A percentile compares a stretch with the other conserved stretches of the same genome.
phyloP scores from a whole-genome alignment of 2,888 invertebrate species.

The Amblyteles armatorius region DNA sequence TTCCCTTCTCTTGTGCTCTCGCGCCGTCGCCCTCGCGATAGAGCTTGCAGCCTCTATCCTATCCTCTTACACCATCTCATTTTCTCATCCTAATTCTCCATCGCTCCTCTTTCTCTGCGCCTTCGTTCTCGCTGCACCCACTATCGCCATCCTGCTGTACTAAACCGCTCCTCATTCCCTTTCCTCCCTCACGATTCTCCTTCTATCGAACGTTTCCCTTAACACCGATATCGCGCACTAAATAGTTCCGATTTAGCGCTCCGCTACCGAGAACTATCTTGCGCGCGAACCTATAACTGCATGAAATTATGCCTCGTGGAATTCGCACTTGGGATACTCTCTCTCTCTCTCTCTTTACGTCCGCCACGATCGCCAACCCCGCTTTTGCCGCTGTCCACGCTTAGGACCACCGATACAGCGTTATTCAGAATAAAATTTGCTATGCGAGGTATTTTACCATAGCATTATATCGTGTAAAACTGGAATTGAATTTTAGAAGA shows the following conservation, averaged over 20 bases:
- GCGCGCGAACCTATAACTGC: slow-evolving; percentile 72
- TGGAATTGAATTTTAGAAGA: not conserved
- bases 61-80: slow-evolving; percentile 58
- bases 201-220: slow-evolving; percentile 44
- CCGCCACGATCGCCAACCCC: slow-evolving; percentile 3
- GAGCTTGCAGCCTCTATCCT: slow-evolving; percentile 34
- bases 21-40: slow-evolving; percentile 22
- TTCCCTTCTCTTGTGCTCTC: slow-evolving; percentile 48
- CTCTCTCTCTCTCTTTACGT: slow-evolving; percentile 7
- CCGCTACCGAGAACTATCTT: slow-evolving; percentile 69
- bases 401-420: slow-evolving; percentile 31
- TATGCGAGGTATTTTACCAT: not conserved
- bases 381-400: slow-evolving; percentile 10
- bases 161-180: slow-evolving; percentile 26
- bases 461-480: not conserved
- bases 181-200: slow-evolving; percentile 36
- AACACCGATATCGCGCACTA: slow-evolving; percentile 72
- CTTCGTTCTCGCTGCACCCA: slow-evolving; percentile 29
- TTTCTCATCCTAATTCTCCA: slow-evolving; percentile 61
- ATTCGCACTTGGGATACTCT: slow-evolving; percentile 73
- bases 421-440: slow-evolving; percentile 22
- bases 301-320: slow-evolving; percentile 75
- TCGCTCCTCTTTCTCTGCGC: slow-evolving; percentile 38
- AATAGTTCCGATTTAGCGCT: slow-evolving; percentile 76
- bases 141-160: slow-evolving; percentile 19